Evolutionary conservation across 2,888 invertebrate genomes (phyloP), one percentile per base, ranked within the genome.

Genomic region (Cantharis lateralis): DNA sequence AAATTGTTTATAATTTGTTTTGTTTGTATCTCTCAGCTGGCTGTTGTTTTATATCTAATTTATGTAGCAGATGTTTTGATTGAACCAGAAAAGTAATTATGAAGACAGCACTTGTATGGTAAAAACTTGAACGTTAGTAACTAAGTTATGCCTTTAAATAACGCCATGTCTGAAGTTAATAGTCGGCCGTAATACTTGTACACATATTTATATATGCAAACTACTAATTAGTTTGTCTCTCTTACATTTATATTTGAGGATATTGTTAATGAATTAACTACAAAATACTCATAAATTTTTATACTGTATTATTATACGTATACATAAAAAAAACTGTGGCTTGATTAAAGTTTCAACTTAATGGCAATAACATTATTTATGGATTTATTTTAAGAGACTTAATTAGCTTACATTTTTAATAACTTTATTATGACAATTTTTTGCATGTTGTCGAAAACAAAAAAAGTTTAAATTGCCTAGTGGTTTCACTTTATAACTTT

Each of bases 11-110:
- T 72, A 72, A 71, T 74, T 78, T 81, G 80, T 75, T 77, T 78
- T 74, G 71, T 78, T 76, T 74, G 73, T 68, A 24, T 66, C 74
- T 74, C 71, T 77, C 77, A 79, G 79, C 79, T 77, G 79, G 77
- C 75, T 75, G 80, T 80, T 80, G 78, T 77, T 79, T 80, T 76
- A 79, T 78, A 77, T 76, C 73, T 75, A 80, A 81, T 81, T 80
- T 80, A 80, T 81, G 78, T 74, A 75, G 80, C 81, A 81, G 81
- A 81, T 81, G 81, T 81, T 81, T 81, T 81, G 81, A 81, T 81
- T 81, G 79, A 80, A 72, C 77, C 76, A 78, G 75, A 77, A 74
- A 80, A 80, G 79, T 81, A 81, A 81, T 81, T 81, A 81, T 80
- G 71, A 68, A 73, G 74, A 73, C 77, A 78, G 79, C 81, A 80